Evolutionary conservation across 2,888 invertebrate species (phyloP), one percentile per base, ranked within the genome.

Genomic region (Endotricha flammealis): DNA sequence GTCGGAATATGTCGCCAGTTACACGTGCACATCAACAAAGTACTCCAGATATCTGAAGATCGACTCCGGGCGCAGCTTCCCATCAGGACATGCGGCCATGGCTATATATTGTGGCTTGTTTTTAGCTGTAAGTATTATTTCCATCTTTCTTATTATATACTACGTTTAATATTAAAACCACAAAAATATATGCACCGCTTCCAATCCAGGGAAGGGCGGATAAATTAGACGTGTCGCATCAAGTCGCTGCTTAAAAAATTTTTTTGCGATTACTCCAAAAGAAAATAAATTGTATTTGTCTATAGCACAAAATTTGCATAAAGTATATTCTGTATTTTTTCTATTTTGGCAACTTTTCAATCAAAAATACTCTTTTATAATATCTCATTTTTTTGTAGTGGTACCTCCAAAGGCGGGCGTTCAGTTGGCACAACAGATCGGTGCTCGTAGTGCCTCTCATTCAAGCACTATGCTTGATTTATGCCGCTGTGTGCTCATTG

Each of bases 81-180:
- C 94, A 0, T 94, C 94, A 0, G 94, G 93, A 5, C 95, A 95
- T 70, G 88, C 94, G 0, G 90, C 93, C 1, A 69, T 93, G 1
- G 90, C 92, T 0, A 76, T 91, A 29, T 93, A 90, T 68, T 88
- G 90, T 29, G 90, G 92, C 6, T 62, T 92, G 12, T 94, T 91
- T 64, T 39, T 90, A 59, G 83, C 90, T 58, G 91, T 91, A 57
- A 89, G 89, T 86, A 59, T 44, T n/a, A 20, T n/a, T 4, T 16
- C n/a, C n/a, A n/a, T n/a, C n/a, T n/a, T n/a, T n/a, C n/a, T n/a
- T n/a, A n/a, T n/a, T n/a, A n/a, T n/a, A n/a, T n/a, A n/a, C n/a
- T n/a, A n/a, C n/a, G n/a, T n/a, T n/a, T n/a, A n/a, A n/a, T n/a
- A n/a, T n/a, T n/a, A n/a, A n/a, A n/a, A n/a, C n/a, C n/a, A n/a